Evolutionary conservation across 2,113 vertebrate genomes (phyloP).

Genomic region (Entelurus aequoreus): DNA sequence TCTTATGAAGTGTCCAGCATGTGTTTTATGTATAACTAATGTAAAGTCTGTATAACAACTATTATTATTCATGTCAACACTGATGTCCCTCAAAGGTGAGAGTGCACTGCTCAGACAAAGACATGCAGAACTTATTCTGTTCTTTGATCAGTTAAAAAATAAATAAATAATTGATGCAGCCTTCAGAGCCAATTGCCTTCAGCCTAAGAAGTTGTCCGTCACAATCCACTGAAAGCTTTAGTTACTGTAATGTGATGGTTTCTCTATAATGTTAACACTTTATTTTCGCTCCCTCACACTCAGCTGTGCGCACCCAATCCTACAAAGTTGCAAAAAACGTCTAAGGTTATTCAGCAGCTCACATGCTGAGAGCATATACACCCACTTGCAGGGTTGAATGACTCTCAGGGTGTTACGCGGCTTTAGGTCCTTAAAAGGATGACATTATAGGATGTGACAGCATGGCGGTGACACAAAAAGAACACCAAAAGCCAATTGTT

Average conservation of each 20-base stretch:
- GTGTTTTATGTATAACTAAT: too few species aligned
- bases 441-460: slow-evolving; percentile 52
- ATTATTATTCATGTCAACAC: not conserved
- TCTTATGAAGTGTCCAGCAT: too few species aligned
- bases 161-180: slow-evolving; percentile 12
- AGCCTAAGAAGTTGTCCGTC: slow-evolving; percentile 19
- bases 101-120: not conserved
- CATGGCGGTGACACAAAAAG: slow-evolving; percentile 21
- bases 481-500: slow-evolving; percentile 17
- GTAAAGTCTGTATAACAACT: not conserved
- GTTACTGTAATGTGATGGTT: slow-evolving; percentile 29
- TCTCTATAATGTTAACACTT: slow-evolving; percentile 8
- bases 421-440: slow-evolving; percentile 35
- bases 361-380: slow-evolving; percentile 5
- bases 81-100: not conserved
- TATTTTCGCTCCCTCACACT: slow-evolving; percentile 5
- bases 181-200: slow-evolving; percentile 25
- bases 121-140: slow-evolving; percentile 2
- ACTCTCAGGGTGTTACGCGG: slow-evolving; percentile 28
- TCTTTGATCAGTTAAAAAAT: slow-evolving; percentile 16
- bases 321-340: slow-evolving; percentile 12
- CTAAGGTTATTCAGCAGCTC: slow-evolving; percentile 19
- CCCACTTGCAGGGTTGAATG: slow-evolving; percentile 22
- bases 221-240: slow-evolving; percentile 23
- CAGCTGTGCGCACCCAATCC: slow-evolving; percentile 8